Percentiles rank a stretch among this genome's conserved stretches.
Evolutionary conservation across 2,888 invertebrate genomes (phyloP).

Genomic region (Andrena dorsata): DNA sequence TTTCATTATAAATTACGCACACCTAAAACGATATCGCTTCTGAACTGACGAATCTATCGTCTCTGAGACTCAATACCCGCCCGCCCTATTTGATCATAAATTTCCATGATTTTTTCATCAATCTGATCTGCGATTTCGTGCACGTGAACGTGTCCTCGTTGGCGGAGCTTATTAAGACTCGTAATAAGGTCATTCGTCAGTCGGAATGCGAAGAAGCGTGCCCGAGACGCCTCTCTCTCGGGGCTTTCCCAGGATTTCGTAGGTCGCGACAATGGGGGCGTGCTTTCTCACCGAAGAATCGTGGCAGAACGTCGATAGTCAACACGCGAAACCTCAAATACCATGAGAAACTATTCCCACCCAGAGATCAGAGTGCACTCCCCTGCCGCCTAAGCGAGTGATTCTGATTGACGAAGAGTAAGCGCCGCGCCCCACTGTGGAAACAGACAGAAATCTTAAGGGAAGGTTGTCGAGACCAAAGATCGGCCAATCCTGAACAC

Average conservation of each 20-base stretch:
- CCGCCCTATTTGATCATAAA: conserved; percentile 13
- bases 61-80: conserved; percentile 2
- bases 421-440: background rate
- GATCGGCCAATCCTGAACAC: background rate
- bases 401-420: conserved; percentile 39
- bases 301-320: conserved; percentile 39
- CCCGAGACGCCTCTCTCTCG: conserved; percentile 36
- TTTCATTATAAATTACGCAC: no score
- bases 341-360: conserved; percentile 16
- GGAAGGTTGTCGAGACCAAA: background rate
- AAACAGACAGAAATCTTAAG: conserved; percentile 1
- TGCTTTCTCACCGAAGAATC: background rate
- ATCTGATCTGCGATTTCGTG: background rate
- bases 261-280: background rate
- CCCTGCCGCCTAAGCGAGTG: conserved; percentile 1
- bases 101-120: conserved; percentile 20
- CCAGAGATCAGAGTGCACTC: conserved; percentile 3
- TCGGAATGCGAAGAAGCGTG: conserved; percentile 46
- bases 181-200: conserved; percentile 62
- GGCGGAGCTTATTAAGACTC: conserved; percentile 58
- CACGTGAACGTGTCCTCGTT: conserved; percentile 61
- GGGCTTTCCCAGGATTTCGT: background rate
- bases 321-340: background rate
- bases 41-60: conserved; percentile 9
- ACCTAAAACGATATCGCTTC: background rate